Percentiles rank a stretch among this genome's conserved stretches.
Conservation (phyloP, 1,140 invertebrate genomes). For the Neodiprion pinetum region DNA sequence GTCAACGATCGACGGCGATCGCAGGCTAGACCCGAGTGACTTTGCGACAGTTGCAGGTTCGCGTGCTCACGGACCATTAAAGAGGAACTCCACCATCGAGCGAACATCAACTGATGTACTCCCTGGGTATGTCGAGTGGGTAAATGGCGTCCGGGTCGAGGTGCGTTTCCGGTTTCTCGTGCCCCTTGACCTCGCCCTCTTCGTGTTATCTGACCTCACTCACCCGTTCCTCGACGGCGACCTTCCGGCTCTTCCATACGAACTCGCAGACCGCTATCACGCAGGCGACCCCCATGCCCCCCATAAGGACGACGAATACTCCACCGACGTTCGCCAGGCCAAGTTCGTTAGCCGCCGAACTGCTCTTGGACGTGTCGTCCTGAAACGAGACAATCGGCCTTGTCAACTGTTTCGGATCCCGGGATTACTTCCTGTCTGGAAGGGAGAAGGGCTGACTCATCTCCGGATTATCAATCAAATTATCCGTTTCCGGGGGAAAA, state of each 20-base stretch:
- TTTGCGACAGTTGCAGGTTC: slow-evolving; percentile 32
- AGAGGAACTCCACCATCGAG: slow-evolving; percentile 51
- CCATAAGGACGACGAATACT: slow-evolving; percentile 94
- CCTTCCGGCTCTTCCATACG: slow-evolving; percentile 90
- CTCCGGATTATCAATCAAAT: too few species aligned
- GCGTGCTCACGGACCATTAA: slow-evolving; percentile 39
- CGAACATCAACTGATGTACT: slow-evolving; percentile 53
- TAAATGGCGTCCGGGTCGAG: slow-evolving; percentile 49
- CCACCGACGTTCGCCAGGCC: slow-evolving; percentile 93
- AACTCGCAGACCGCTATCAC: slow-evolving; percentile 91
- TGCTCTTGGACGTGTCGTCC: slow-evolving; percentile 85
- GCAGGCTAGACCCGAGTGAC: slow-evolving; percentile 44
- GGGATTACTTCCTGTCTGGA: too few species aligned
- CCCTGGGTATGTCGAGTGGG: slow-evolving; percentile 43
- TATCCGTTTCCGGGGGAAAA: too few species aligned
- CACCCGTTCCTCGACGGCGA: slow-evolving; percentile 89
- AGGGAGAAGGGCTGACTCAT: too few species aligned
- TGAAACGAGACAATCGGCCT: slow-evolving; percentile 48
- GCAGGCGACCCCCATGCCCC: slow-evolving; percentile 87
- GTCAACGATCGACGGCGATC: too few species aligned
- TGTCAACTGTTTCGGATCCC: not conserved
- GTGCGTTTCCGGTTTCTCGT: slow-evolving; percentile 27
- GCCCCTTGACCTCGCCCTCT: slow-evolving; percentile 30
- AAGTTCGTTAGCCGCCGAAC: slow-evolving; percentile 83
- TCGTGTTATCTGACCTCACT: slow-evolving; percentile 59